Percentiles rank a stretch among this genome's conserved stretches.
These are phyloP conservation scores for Acanthosepion pharaonis DNA, from an alignment of 2,888 invertebrate genomes.

Conservation along the genomic window DNA sequence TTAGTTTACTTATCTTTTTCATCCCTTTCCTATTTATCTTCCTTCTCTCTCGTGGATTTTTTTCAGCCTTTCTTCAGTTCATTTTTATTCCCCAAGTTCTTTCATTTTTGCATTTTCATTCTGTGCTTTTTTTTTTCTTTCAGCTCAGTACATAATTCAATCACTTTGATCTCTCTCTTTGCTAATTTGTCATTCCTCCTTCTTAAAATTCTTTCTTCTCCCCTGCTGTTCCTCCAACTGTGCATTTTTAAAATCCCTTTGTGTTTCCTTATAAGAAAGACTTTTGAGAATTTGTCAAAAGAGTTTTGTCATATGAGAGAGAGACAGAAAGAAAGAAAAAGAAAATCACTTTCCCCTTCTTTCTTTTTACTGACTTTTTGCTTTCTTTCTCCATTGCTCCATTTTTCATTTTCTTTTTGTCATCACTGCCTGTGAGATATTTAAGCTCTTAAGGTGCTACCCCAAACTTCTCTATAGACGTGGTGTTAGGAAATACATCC, in stretches of 20 bases:
- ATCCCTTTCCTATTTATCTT: neutral
- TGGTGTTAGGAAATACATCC: neutral
- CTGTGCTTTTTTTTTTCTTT: neutral
- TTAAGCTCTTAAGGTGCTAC: neutral
- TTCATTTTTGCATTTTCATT: neutral
- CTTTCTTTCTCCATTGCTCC: neutral
- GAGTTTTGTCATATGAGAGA: neutral
- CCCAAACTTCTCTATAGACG: neutral
- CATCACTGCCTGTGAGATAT: neutral
- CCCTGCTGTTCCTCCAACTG: neutral
- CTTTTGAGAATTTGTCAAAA: slow-evolving; percentile 16
- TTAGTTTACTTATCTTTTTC: neutral
- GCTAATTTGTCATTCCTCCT: neutral
- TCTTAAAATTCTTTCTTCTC: neutral
- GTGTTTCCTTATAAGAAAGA: neutral
- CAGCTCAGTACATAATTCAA: neutral
- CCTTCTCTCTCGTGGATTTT: neutral
- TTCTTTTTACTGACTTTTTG: neutral
- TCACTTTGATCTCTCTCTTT: too few species aligned
- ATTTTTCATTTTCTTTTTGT: neutral
- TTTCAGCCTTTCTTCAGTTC: neutral
- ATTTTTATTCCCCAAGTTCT: neutral
- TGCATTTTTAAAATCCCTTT: neutral
- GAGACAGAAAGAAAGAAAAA: too few species aligned
- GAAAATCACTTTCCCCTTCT: too few species aligned